phyloP scores from a whole-genome alignment of 2,113 vertebrate species.

The Ciconia maguari region DNA sequence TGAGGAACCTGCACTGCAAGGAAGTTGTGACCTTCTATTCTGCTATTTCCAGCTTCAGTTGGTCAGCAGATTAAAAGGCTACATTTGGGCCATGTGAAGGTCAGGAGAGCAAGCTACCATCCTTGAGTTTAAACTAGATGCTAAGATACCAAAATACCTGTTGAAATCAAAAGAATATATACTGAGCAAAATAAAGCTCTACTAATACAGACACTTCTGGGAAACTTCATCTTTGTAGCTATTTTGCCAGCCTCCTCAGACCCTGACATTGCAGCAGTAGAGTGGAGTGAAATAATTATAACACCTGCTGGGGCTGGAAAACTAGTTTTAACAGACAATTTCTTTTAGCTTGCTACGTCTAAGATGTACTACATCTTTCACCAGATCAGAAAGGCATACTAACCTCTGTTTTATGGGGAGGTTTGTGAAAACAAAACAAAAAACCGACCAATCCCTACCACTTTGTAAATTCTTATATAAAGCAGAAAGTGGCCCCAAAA shows the following conservation, averaged over 20 bases:
- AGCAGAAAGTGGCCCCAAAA: not conserved
- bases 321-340: not conserved
- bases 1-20: not conserved
- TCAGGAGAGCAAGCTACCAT: not conserved
- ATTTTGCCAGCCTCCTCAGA: not conserved
- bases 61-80: constrained; percentile 25
- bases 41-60: not conserved
- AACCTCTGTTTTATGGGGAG: not conserved
- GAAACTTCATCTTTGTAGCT: constrained; percentile 2
- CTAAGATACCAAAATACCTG: not conserved
- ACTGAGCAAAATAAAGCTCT: not conserved
- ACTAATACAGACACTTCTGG: not conserved
- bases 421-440: constrained; percentile 1
- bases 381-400: not conserved
- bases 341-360: constrained; percentile 11
- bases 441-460: not conserved
- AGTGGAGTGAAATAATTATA: constrained; percentile 10
- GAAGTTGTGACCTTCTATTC: not conserved
- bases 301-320: constrained; percentile 8
- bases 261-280: not conserved
- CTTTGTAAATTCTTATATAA: not conserved
- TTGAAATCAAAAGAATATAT: not conserved
- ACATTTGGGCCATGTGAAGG: not conserved
- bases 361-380: not conserved
- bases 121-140: not conserved